Evolutionary conservation across 2,113 vertebrate genomes (phyloP).

Genomic region (Corythaeola cristata): DNA sequence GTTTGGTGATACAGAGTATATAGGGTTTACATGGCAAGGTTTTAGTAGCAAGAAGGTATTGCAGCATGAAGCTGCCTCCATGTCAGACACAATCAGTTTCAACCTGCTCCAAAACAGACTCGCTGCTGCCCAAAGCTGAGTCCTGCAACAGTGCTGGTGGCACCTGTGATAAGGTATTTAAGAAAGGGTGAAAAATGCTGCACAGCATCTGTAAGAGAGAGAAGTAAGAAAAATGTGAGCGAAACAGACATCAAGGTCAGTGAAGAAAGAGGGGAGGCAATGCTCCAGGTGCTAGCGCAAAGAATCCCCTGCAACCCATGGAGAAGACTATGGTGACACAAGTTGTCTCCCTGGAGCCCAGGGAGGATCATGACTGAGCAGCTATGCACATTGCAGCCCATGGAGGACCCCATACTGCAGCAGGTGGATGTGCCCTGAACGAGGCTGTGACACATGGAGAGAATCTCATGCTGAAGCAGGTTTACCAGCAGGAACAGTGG

Average conservation of each 20-base stretch:
- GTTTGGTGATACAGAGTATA: not conserved
- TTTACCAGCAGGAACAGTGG: not conserved
- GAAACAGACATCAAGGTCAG: no score
- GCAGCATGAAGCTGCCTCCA: not conserved
- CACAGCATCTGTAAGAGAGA: no score
- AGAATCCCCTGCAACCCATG: no score
- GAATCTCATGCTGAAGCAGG: not conserved
- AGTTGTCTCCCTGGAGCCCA: not conserved
- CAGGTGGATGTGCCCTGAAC: not conserved
- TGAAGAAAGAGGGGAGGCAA: no score
- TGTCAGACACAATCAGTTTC: not conserved
- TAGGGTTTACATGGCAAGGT: not conserved
- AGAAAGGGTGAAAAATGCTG: not conserved
- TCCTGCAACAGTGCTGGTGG: not conserved
- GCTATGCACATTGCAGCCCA: not conserved
- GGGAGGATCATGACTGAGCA: not conserved
- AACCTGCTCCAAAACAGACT: not conserved
- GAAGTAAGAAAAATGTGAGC: no score
- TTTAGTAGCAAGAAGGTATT: not conserved
- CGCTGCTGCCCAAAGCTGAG: not conserved
- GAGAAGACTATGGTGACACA: not conserved
- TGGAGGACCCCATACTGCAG: not conserved
- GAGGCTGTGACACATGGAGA: not conserved
- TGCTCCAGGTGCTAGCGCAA: rapidly evolving
- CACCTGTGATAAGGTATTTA: not conserved